Percentiles rank a stretch among this genome's conserved stretches.
Conservation (phyloP, 2,888 invertebrate genomes). For the Abrostola triplasia region DNA sequence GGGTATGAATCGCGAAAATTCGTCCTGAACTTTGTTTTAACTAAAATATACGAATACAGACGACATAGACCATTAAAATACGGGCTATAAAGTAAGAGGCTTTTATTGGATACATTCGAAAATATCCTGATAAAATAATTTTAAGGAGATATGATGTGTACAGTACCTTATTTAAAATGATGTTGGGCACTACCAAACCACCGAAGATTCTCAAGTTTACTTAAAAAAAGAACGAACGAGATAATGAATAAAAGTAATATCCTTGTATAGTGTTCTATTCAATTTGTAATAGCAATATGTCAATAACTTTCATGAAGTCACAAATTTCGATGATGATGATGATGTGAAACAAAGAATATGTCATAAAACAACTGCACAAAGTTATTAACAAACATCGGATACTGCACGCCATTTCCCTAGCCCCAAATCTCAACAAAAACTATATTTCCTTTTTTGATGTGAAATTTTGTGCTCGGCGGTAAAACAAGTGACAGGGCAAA, state of each 20-base stretch:
- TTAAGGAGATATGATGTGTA: neutral
- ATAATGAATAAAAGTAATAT: too few species aligned
- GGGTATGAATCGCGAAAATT: constrained; percentile 38
- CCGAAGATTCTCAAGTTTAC: too few species aligned
- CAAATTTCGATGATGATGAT: too few species aligned
- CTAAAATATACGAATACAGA: constrained; percentile 47
- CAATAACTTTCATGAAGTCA: neutral
- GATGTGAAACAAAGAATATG: neutral
- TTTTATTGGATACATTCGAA: neutral
- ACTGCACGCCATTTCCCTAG: constrained; percentile 16
- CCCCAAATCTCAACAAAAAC: constrained; percentile 45
- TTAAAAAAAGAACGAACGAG: too few species aligned
- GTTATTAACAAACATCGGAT: neutral
- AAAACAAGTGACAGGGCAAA: constrained; percentile 51
- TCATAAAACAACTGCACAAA: neutral
- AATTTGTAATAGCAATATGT: too few species aligned
- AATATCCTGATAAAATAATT: too few species aligned
- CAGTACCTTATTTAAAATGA: neutral
- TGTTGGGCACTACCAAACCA: too few species aligned
- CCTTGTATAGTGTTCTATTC: too few species aligned
- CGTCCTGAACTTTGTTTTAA: constrained; percentile 41
- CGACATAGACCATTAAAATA: constrained; percentile 42
- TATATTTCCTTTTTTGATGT: constrained; percentile 43
- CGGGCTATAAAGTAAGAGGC: constrained; percentile 37
- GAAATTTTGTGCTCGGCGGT: constrained; percentile 45